Evolutionary conservation across 2,797 vertebrate species (phyloP).

Genomic region (Malurus leucopterus): DNA sequence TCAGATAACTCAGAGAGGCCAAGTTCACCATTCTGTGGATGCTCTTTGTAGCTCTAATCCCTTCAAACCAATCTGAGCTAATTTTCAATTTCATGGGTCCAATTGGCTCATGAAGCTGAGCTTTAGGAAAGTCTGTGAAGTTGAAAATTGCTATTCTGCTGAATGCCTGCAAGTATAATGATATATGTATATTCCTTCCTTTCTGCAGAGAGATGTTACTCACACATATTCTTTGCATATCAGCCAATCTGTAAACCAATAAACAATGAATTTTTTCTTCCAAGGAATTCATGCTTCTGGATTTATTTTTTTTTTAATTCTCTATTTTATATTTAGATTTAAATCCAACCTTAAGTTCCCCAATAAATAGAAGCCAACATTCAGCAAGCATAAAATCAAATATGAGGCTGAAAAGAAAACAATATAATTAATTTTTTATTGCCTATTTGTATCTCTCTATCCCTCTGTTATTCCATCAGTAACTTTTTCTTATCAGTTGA

Average conservation of each 20-base stretch:
- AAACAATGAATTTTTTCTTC: slow-evolving; percentile 1
- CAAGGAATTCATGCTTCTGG: not conserved
- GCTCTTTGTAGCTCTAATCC: slow-evolving; percentile 28
- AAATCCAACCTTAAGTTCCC: not conserved
- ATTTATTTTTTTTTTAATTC: not conserved
- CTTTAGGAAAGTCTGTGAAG: slow-evolving; percentile 35
- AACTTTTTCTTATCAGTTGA: not conserved
- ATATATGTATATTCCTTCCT: not conserved
- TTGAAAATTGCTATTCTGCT: slow-evolving; percentile 43
- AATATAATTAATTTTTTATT: slow-evolving; percentile 13
- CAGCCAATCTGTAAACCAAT: not conserved
- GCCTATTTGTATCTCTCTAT: not conserved
- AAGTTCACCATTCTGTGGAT: not conserved
- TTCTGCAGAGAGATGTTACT: not conserved
- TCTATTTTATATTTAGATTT: not conserved
- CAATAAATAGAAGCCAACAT: not conserved
- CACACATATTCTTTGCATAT: not conserved
- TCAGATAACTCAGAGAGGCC: not conserved
- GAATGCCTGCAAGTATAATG: slow-evolving; percentile 12
- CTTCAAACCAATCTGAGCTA: slow-evolving; percentile 23
- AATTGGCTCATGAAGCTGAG: not conserved
- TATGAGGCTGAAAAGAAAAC: not conserved
- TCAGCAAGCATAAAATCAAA: slow-evolving; percentile 5
- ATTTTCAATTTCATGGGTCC: slow-evolving; percentile 43
- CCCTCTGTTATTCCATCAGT: not conserved